Conservation (phyloP, 2,113 vertebrate genomes). For the Gymnorhina tibicen region DNA sequence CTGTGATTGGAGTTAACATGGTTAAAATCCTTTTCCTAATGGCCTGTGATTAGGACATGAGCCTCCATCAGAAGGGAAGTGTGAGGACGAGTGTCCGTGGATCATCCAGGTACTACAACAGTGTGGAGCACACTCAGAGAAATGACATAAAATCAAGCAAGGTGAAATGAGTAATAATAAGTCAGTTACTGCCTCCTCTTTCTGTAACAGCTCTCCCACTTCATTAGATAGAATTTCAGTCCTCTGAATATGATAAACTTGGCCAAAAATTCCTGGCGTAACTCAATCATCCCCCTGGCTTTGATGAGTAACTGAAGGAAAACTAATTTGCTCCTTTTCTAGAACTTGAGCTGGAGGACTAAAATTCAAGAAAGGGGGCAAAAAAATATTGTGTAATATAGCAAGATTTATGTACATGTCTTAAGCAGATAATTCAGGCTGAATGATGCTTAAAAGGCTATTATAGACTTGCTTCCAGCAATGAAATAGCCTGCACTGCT, state of each 20-base stretch:
- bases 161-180: conserved; percentile 6
- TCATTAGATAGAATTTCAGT: conserved; percentile 18
- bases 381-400: conserved; percentile 12
- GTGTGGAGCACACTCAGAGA: fast-evolving
- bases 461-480: conserved; percentile 50
- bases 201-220: conserved; percentile 33
- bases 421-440: conserved; percentile 43
- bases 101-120: background rate
- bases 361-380: background rate
- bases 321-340: conserved; percentile 19
- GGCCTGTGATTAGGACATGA: background rate
- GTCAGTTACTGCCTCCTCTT: background rate
- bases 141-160: background rate
- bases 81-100: background rate
- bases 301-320: conserved; percentile 10
- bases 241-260: background rate
- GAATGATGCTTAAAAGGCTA: conserved; percentile 63
- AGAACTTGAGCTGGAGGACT: background rate
- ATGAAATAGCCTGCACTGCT: conserved; percentile 43
- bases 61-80: background rate
- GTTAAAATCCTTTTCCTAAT: background rate
- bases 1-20: background rate
- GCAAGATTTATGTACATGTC: conserved; percentile 54
- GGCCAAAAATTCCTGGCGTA: conserved; percentile 26
- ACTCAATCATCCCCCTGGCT: conserved; percentile 1